Base-by-base conservation (phyloP, 1,140 invertebrate genomes). In the Cydia pomonella region DNA sequence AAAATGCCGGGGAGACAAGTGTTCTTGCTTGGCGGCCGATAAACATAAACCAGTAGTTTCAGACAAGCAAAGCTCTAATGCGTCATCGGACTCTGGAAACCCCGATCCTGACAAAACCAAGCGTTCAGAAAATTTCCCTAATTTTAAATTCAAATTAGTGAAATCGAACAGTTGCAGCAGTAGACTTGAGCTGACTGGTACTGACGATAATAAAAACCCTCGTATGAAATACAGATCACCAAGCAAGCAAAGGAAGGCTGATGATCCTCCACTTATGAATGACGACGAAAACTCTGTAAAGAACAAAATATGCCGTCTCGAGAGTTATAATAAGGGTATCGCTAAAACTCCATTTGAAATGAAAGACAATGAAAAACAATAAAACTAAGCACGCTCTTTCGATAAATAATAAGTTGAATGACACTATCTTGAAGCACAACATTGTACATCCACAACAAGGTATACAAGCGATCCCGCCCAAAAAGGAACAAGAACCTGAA, bases 101-200 rank as follows among this genome's bases (percentile, higher is more conserved):
- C 77, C 82, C 77, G 82, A 73, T 73, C 81, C 85, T 76, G 86
- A 91, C 18, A 83, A 82, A 76, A 82, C 73, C 63, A 87, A 83
- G 77, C 84, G 84, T 18, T 77, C 83, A 25, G 93, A 93, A 21
- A 81, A 78, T 69, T 94, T 94, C 82, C 88, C 93, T 84, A 95
- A 95, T 59, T 94, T 97, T 33, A 97, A 96, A 85, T 97, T 97
- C 86, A 95, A 95, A 80, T 84, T 97, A 72, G 94, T 97, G 0
- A 97, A 97, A 88, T 97, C 96, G 25, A 97, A 97, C 82, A 97
- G 96, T 78, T 97, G 96, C 83, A 97, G 96, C 81, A 97, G 96
- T 85, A 94, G 97, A 47, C 86, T 97, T 62, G 97, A 97, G 87
- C 84, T 97, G 21, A 95, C 96, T 0, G 96, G 96, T 1, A 94